Percentiles rank a stretch among this genome's conserved stretches.
These are phyloP conservation scores for Halcyon smyrnensis DNA, from an alignment of 2,797 vertebrate species.

Conservation along the genomic window DNA sequence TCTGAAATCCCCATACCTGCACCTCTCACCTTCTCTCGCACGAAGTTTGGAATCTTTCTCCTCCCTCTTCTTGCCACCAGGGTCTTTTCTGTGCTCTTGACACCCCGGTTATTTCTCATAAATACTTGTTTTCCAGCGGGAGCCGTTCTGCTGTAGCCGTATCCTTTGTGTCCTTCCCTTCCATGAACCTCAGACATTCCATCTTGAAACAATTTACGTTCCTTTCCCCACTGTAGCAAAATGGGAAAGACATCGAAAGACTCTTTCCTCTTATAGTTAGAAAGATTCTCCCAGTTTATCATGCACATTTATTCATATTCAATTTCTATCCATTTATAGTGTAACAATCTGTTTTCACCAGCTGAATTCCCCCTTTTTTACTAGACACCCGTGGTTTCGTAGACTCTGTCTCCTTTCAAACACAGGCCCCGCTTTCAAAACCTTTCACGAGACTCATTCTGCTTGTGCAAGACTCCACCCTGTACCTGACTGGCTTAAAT, in stretches of 20 bases:
- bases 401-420: not conserved
- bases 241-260: not conserved
- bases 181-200: not conserved
- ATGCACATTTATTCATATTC: not conserved
- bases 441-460: not conserved
- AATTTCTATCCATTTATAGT: not conserved
- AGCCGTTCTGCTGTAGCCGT: not conserved
- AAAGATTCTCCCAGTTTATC: not conserved
- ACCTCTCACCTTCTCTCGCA: not conserved
- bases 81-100: not conserved
- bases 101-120: not conserved
- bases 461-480: not conserved
- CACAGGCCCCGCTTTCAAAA: not conserved
- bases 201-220: not conserved
- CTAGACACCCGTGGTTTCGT: not conserved
- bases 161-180: not conserved
- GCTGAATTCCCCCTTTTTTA: not conserved
- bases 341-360: not conserved
- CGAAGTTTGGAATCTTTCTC: not conserved
- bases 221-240: not conserved
- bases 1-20: not conserved
- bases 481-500: not conserved
- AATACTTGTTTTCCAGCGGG: not conserved
- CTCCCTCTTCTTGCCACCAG: not conserved
- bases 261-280: not conserved